These are phyloP conservation scores for Pristionchus exspectatus DNA, from an alignment of 2,888 invertebrate species.

Conservation along the genomic window DNA sequence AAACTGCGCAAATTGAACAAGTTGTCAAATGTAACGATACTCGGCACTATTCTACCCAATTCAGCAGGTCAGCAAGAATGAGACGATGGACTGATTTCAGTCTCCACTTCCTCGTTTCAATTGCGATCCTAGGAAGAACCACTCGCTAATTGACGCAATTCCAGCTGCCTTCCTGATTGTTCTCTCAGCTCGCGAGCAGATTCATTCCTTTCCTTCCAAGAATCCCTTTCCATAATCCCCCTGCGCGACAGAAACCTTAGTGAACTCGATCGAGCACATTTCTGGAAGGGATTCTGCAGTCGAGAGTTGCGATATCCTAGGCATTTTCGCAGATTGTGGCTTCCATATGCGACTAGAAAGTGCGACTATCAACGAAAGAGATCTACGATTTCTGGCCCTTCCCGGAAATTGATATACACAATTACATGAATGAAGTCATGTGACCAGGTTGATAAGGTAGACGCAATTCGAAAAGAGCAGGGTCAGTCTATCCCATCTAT, in stretches of 20 bases:
- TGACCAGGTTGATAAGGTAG: not conserved
- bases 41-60: not conserved
- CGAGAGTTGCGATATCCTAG: not conserved
- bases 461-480: not conserved
- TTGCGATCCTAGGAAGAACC: not conserved
- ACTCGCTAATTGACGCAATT: not conserved
- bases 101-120: not conserved
- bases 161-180: slow-evolving; percentile 9
- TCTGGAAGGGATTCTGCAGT: not conserved
- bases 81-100: not conserved
- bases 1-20: too few species aligned
- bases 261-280: not conserved
- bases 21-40: not conserved
- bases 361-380: not conserved
- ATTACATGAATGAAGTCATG: not conserved
- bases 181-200: not conserved
- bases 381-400: not conserved
- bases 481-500: not conserved
- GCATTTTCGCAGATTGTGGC: slow-evolving; percentile 1
- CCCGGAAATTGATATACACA: not conserved
- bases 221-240: slow-evolving; percentile 15
- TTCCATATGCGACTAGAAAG: not conserved
- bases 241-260: not conserved
- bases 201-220: not conserved
- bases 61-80: too few species aligned